Conservation (phyloP, 2,797 vertebrate genomes). For the Halcyon smyrnensis region DNA sequence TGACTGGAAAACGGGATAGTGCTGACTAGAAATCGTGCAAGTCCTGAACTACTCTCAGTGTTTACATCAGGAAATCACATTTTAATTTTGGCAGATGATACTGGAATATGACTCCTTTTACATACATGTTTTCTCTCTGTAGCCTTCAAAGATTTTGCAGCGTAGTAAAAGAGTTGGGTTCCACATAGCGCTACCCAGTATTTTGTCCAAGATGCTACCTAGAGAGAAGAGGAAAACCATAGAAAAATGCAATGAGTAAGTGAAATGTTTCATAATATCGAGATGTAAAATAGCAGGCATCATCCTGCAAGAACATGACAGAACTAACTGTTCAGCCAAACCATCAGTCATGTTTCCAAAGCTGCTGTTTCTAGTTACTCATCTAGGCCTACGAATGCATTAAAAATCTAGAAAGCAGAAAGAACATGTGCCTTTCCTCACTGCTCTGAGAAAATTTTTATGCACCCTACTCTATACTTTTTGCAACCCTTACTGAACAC, state of each 20-base stretch:
- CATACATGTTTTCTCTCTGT: conserved; percentile 97
- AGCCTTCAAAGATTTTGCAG: conserved; percentile 97
- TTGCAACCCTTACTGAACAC: background rate
- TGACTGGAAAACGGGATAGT: background rate
- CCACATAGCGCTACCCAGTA: conserved; percentile 96
- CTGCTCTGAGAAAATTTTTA: background rate
- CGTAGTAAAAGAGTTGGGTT: conserved; percentile 93
- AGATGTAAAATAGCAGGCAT: background rate
- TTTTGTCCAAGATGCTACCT: conserved; percentile 98
- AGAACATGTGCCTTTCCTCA: background rate
- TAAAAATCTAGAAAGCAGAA: background rate
- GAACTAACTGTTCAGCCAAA: background rate
- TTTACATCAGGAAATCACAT: conserved; percentile 30
- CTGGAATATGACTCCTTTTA: conserved; percentile 1
- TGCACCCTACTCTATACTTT: background rate
- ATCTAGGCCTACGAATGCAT: background rate
- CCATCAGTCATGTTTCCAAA: background rate
- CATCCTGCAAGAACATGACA: background rate
- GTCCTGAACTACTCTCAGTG: background rate
- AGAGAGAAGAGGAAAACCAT: background rate
- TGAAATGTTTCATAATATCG: background rate
- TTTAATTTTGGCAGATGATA: background rate
- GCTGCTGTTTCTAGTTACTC: background rate
- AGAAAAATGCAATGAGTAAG: background rate
- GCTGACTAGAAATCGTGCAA: background rate